Base-by-base conservation (phyloP, 35 echinoderm and acorn worm genomes). In the Apostichopus parvimensis region DNA sequence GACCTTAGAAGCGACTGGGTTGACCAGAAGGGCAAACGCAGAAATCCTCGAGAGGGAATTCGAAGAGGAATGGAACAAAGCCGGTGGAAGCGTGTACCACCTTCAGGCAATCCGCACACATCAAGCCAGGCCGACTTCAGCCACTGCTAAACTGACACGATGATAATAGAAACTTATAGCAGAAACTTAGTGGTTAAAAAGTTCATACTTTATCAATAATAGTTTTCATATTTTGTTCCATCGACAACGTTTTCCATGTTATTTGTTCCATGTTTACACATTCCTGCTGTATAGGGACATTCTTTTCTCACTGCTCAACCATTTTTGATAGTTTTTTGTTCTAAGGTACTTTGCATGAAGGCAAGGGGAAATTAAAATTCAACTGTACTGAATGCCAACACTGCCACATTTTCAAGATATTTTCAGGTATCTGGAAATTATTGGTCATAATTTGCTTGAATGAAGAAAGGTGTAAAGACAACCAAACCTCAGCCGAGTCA, bases 11-110 rank as follows among this genome's bases (percentile, higher is more conserved):
- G 94, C 94, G 68, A 98, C 97, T 3, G 97, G 97, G 12, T 61
- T 98, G 87, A 94, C 97, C 0, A 87, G 95, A 45, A 94, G 91
- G 25, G 22, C 91, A 1, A 91, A 93, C 12, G 97, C 95, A 1
- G 97, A 98, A 75, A 92, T 98, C 53, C 56, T 96, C 7, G 93
- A 94, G 58, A 89, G 94, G 8, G 97, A 98, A 77, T 98, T 96
- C 80, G 97, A 98, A 57, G 91, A 95, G 5, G 91, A 91, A 54
- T 98, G 97, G 97, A 92, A 93, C 56, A 77, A 72, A 5, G 53
- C 84, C 34, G 89, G 93, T 0, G 97, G 97, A 0, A 79, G 52
- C 0, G 80, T 96, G 28, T 95, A 96, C 77, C 87, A 94, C 10
- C 76, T 92, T 18, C 61, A 70, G 15, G 97, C 94, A 4, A 83